Base-by-base conservation (phyloP, 2,113 vertebrate genomes). In the Tricholaema leucomelas region DNA sequence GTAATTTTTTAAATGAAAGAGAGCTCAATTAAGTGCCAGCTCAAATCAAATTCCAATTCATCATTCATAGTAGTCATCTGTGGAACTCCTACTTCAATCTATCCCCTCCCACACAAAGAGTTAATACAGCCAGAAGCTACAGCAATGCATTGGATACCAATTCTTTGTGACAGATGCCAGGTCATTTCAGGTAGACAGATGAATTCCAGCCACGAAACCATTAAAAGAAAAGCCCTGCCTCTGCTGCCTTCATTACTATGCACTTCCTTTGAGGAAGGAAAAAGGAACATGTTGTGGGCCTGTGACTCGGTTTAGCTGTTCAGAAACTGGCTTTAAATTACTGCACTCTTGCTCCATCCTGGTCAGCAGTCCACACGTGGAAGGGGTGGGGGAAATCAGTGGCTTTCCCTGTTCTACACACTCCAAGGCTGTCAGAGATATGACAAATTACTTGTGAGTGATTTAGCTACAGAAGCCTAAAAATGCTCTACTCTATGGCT, bases 271-370 rank as follows among this genome's bases (percentile, higher is more conserved):
- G 27, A 75, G 30, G 25, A 50, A 81, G 16, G 16, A 56, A 70
- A 74, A 42, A n/a, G 3, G 10, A 44, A 69, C 0, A 0, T 0
- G 1, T 59, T 40, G 42, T 15, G 55, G 38, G 9, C 20, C 52
- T 82, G 17, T 58, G 42, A 50, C 16, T 52, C 48, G n/a, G 35
- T 89, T 90, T 85, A 86, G 40, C 50, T 52, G 31, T 6, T 55
- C 44, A 90, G 33, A 85, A 92, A 76, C 27, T 40, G 17, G 20
- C 20, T 44, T 42, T 54, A 38, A 76, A 59, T 24, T 30, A 27
- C 0, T 33, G 18, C 27, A 31, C 11, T 66, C 30, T 50, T 30
- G 21, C 19, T 15, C 28, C 25, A 4, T 36, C 35, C 31, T 44
- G 15, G 20, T n/a, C 60, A 82, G 59, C 16, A 14, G 4, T 24